Evolutionary conservation across 2,797 vertebrate genomes (phyloP).

Genomic region (Antennarius maculatus): DNA sequence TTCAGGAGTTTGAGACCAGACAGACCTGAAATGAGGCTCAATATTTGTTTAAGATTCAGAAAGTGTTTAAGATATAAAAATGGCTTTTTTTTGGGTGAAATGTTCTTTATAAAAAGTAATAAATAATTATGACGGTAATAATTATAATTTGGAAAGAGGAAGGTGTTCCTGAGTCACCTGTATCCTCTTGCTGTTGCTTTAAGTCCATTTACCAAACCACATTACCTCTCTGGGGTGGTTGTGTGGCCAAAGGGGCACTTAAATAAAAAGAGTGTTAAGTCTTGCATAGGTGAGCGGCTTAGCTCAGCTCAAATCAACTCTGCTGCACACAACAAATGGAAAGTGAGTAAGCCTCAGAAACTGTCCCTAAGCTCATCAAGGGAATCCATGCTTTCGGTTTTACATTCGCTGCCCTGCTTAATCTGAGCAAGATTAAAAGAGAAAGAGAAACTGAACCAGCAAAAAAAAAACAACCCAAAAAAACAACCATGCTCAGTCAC

Average conservation of each 20-base stretch:
- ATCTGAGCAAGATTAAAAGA: slow-evolving; percentile 56
- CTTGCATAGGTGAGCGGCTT: slow-evolving; percentile 50
- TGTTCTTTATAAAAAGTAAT: no score
- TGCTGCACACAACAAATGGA: slow-evolving; percentile 53
- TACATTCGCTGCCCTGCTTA: slow-evolving; percentile 40
- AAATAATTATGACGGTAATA: no score
- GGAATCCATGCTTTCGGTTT: slow-evolving; percentile 54
- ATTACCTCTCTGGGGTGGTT: background rate
- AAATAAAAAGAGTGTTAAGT: slow-evolving; percentile 24
- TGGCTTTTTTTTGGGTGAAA: no score
- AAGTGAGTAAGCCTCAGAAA: slow-evolving; percentile 69
- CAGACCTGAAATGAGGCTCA: background rate
- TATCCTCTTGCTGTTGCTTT: background rate
- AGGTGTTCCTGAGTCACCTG: background rate
- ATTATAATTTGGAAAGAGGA: no score
- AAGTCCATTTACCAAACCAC: slow-evolving; percentile 2
- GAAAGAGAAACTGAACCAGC: slow-evolving; percentile 6
- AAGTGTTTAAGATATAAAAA: no score
- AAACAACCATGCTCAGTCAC: slow-evolving; percentile 23
- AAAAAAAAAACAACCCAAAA: slow-evolving; percentile 12
- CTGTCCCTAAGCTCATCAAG: slow-evolving; percentile 67
- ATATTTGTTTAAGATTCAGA: no score
- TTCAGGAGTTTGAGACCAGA: background rate
- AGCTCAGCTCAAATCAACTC: slow-evolving; percentile 41
- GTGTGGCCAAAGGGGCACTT: slow-evolving; percentile 6